These are phyloP conservation scores for Dolichallabes microphthalmus DNA, from an alignment of 2,113 vertebrate species.

Conservation along the genomic window DNA sequence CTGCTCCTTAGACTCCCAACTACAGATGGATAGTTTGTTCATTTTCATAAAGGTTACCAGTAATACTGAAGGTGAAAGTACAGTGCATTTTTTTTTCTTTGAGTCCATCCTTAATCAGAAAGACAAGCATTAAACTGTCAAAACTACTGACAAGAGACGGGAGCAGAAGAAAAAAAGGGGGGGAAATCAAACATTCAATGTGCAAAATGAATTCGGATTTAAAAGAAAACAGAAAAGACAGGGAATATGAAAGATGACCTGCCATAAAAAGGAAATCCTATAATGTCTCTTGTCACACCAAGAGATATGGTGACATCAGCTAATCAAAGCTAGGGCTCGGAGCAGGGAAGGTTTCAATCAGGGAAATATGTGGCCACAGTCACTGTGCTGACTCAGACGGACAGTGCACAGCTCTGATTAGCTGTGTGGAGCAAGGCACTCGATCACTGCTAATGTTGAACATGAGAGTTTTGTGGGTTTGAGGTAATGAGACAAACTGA, in stretches of 20 bases:
- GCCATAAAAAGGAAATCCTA: conserved; percentile 74
- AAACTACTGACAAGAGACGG: conserved; percentile 57
- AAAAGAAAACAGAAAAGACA: conserved; percentile 75
- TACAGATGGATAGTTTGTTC: conserved; percentile 2
- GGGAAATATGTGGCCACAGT: conserved; percentile 43
- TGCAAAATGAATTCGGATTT: conserved; percentile 75
- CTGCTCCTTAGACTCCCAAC: too few relatives aligned
- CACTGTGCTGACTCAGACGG: conserved; percentile 67
- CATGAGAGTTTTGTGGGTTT: conserved; percentile 15
- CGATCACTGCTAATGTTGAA: conserved; percentile 34
- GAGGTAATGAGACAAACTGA: conserved; percentile 49
- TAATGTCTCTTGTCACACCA: conserved; percentile 75
- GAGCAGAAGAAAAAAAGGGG: conserved; percentile 39
- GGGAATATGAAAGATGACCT: conserved; percentile 79
- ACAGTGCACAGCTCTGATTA: conserved; percentile 50
- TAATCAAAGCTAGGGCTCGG: conserved; percentile 75
- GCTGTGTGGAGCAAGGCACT: conserved; percentile 49
- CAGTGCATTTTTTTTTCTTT: neutral
- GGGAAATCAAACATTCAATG: conserved; percentile 74
- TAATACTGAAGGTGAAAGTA: neutral
- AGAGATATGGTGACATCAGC: conserved; percentile 69
- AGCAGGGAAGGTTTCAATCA: conserved; percentile 70
- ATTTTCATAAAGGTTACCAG: neutral
- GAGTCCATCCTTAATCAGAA: conserved; percentile 53
- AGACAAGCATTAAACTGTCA: conserved; percentile 54